These are phyloP conservation scores for Carduelis carduelis DNA, from an alignment of 2,797 vertebrate genomes.

Conservation along the genomic window DNA sequence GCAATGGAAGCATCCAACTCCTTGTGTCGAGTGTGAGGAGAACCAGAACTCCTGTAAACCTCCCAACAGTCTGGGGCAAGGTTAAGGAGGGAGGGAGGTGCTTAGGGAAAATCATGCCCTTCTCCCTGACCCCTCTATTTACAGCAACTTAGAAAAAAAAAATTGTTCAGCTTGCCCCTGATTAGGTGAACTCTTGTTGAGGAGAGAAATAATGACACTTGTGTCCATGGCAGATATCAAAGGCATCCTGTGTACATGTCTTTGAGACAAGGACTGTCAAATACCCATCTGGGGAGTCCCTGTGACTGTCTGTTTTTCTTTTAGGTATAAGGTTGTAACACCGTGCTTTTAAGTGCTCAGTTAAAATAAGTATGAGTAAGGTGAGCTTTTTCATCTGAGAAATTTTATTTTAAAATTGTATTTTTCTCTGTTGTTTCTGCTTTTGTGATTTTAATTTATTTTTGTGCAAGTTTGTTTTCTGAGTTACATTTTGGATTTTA, in stretches of 20 bases:
- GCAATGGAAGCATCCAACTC: background rate
- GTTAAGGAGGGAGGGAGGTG: background rate
- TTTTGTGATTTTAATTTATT: background rate
- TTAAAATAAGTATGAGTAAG: background rate
- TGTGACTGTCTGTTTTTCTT: background rate
- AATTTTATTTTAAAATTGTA: background rate
- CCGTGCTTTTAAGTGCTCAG: background rate
- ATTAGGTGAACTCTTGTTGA: background rate
- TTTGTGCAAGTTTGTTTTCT: background rate
- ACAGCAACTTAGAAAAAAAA: background rate
- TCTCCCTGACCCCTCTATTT: conserved; percentile 26
- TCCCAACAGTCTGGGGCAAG: background rate
- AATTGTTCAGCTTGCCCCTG: background rate
- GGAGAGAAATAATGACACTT: background rate
- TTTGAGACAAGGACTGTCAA: background rate
- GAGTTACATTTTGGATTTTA: background rate
- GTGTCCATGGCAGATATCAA: background rate
- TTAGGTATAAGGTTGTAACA: background rate
- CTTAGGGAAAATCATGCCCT: background rate
- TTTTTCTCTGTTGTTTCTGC: background rate
- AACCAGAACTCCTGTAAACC: conserved; percentile 24
- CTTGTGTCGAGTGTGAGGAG: background rate
- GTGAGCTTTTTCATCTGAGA: accelerated
- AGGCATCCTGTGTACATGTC: accelerated
- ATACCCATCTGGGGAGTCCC: background rate